Evolutionary conservation across 2,888 invertebrate genomes (phyloP), one percentile per base, ranked within the genome.

Genomic region (Chrysomela aeneicollis): DNA sequence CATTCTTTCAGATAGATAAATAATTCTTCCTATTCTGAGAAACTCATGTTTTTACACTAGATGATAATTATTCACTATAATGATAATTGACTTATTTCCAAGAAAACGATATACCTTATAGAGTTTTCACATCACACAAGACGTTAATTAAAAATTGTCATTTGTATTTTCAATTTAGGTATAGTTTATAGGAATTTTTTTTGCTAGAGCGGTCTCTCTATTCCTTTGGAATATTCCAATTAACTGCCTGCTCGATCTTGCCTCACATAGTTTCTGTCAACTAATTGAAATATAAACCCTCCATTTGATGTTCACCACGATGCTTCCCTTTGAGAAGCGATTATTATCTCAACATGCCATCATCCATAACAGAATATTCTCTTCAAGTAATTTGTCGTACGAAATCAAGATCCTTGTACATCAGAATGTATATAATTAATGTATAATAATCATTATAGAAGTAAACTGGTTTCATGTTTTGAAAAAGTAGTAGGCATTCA

Each of bases 241-340:
- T 15, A 42, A n/a, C 42, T 4, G 42, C 42, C 9, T 42, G 15
- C 15, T 42, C 6, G 42, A 42, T 15, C 10, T 10, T 42, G 42
- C 42, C 9, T 42, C 15, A 3, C n/a, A 15, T 15, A 42, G n/a
- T 42, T 42, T 42, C 2, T 42, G 42, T 15, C n/a, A 42, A 42
- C 42, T 42, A 42, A 42, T 42, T 42, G 42, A 42, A 42, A 42
- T 42, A 42, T 42, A 42, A 42, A 42, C 42, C 42, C 42, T 26
- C 26, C 15, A 42, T 42, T 10, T 42, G n/a, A 42, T 42, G 9
- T 15, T 3, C n/a, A 42, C 12, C 42, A 3, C 3, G 15, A 4
- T 42, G 15, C n/a, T 42, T 12, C 42, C 15, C 42, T 3, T 42
- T 1, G 42, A 6, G 42, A 10, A 15, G 15, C 42, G 42, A 42